A percentile compares a stretch with the other conserved stretches of the same genome.
Conservation (phyloP, 2,888 invertebrate genomes). For the Neuroscelio doddi region DNA sequence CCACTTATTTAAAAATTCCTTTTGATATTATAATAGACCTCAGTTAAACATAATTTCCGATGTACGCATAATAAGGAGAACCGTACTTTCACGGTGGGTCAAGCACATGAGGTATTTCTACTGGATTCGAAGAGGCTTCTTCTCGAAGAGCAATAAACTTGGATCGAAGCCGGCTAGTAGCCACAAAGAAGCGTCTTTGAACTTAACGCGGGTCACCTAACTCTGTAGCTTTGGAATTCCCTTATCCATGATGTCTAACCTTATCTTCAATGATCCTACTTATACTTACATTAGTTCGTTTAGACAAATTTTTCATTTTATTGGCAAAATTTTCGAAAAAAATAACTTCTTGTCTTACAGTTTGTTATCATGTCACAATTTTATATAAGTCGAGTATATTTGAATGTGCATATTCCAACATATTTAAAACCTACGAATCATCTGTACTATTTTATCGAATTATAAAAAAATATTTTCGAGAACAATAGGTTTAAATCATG, state of each 20-base stretch:
- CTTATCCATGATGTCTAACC: conserved; percentile 38
- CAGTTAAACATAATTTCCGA: conserved; percentile 58
- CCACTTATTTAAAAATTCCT: conserved; percentile 22
- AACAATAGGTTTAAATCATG: too few species aligned
- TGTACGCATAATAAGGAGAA: conserved; percentile 50
- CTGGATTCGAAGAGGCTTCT: conserved; percentile 38
- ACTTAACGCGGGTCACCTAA: conserved; percentile 70
- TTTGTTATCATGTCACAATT: too few species aligned
- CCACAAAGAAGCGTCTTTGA: conserved; percentile 63
- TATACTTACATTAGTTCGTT: conserved; percentile 9
- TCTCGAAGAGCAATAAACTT: conserved; percentile 46
- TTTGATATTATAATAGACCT: conserved; percentile 32
- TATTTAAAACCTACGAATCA: too few species aligned
- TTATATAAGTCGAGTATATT: too few species aligned
- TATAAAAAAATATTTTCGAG: too few species aligned
- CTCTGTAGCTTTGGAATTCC: conserved; percentile 45
- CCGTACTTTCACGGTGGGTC: conserved; percentile 60
- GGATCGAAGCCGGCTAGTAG: conserved; percentile 38
- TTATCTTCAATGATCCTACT: conserved; percentile 34
- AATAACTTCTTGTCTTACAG: too few species aligned
- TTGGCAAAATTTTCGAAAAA: too few species aligned
- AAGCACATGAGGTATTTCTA: conserved; percentile 47
- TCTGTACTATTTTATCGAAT: too few species aligned
- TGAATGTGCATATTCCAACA: too few species aligned
- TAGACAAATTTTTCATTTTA: too few species aligned